Percentiles rank a stretch among this genome's conserved stretches.
Evolutionary conservation across 2,888 invertebrate species (phyloP).

Genomic region (Tineola bisselliella): DNA sequence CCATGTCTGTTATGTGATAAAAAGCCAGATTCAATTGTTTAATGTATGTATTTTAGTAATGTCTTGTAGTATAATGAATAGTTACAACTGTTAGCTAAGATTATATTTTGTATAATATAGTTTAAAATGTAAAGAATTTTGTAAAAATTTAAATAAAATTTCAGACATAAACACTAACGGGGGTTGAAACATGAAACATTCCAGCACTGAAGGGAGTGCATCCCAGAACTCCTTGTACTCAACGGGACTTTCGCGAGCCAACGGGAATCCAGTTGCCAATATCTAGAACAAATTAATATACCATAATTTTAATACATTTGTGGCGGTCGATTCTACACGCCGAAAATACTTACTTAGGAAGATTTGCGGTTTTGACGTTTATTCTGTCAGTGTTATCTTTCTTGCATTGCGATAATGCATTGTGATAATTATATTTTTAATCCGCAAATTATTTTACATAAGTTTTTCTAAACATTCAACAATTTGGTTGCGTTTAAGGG

Average conservation of each 20-base stretch:
- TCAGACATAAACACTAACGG: constrained; percentile 55
- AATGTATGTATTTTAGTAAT: background rate
- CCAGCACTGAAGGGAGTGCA: constrained; percentile 83
- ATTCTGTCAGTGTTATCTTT: no score
- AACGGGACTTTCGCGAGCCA: constrained; percentile 82
- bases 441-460: no score
- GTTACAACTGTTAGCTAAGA: constrained; percentile 56
- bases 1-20: constrained; percentile 60
- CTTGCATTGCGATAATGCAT: no score
- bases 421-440: no score
- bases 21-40: constrained; percentile 39
- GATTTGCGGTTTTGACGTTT: background rate
- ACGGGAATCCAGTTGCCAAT: constrained; percentile 84
- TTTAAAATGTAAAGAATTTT: constrained; percentile 64
- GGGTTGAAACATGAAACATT: constrained; percentile 87
- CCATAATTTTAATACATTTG: no score
- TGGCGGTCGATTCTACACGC: no score
- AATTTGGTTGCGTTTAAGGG: no score
- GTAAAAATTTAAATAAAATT: constrained; percentile 47
- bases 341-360: background rate
- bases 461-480: no score
- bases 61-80: constrained; percentile 40
- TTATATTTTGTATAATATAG: constrained; percentile 65
- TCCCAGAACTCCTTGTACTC: constrained; percentile 85
- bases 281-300: constrained; percentile 68